These are phyloP conservation scores for Calliscelio sp. DNA, from an alignment of 2,888 invertebrate genomes.

Conservation along the genomic window DNA sequence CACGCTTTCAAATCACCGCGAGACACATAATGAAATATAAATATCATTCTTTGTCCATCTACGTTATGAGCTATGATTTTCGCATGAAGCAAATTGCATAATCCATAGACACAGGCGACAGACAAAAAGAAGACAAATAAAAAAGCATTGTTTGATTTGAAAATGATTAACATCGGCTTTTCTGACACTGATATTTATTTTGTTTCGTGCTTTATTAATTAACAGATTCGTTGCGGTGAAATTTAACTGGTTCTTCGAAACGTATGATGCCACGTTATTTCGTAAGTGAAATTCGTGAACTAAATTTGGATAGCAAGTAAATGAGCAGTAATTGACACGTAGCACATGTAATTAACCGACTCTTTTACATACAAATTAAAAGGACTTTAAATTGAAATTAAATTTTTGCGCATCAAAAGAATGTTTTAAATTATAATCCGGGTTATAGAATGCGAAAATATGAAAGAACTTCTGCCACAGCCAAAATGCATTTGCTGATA, in stretches of 20 bases:
- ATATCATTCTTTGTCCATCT: slow-evolving; percentile 5
- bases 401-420: slow-evolving; percentile 11
- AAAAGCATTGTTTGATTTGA: not conserved
- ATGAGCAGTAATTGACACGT: slow-evolving; percentile 31
- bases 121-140: not conserved
- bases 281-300: not conserved
- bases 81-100: too few species aligned
- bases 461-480: not conserved
- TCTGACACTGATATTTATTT: too few species aligned
- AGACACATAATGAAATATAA: slow-evolving; percentile 9
- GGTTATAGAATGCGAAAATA: not conserved
- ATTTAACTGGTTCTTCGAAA: not conserved
- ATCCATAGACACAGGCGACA: too few species aligned
- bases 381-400: not conserved
- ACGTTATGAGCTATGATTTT: too few species aligned
- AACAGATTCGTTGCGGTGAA: not conserved
- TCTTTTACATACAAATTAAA: slow-evolving; percentile 8
- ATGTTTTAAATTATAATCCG: slow-evolving; percentile 7
- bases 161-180: not conserved
- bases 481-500: not conserved
- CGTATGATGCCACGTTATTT: too few species aligned
- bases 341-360: slow-evolving; percentile 1
- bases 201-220: not conserved
- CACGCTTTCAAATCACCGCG: too few species aligned
- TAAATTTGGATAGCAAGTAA: not conserved